phyloP scores from a whole-genome alignment of 2,797 vertebrate species.

The Premnoplex brunnescens region DNA sequence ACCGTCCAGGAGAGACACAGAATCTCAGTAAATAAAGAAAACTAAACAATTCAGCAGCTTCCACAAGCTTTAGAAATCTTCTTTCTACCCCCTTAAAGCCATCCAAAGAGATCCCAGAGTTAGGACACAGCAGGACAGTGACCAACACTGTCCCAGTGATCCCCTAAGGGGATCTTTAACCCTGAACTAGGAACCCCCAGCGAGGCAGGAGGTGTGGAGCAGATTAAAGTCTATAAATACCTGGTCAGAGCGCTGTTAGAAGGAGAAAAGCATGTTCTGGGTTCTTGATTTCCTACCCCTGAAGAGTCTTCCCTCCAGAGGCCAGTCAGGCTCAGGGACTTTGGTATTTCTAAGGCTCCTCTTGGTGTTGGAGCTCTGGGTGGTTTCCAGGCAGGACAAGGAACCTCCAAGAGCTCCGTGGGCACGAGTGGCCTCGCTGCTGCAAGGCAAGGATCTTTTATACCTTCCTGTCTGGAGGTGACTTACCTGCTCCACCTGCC shows the following conservation, averaged over 20 bases:
- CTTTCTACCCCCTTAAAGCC: background rate
- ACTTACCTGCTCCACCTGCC: slow-evolving; percentile 59
- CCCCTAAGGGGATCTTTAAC: background rate
- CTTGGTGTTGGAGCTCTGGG: background rate
- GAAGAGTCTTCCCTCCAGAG: background rate
- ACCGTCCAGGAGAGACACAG: fast-evolving
- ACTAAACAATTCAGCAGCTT: background rate
- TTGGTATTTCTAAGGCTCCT: background rate
- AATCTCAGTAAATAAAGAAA: background rate
- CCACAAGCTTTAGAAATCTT: background rate
- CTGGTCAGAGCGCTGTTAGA: slow-evolving; percentile 4
- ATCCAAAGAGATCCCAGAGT: background rate
- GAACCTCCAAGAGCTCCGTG: background rate
- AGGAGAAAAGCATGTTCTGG: slow-evolving; percentile 28
- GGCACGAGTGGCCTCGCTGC: background rate
- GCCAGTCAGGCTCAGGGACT: background rate
- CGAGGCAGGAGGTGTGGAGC: background rate
- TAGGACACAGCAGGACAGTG: background rate
- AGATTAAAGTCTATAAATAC: slow-evolving; percentile 34
- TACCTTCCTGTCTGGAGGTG: slow-evolving; percentile 57
- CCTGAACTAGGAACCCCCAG: background rate
- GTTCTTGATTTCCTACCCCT: background rate
- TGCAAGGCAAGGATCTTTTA: slow-evolving; percentile 35
- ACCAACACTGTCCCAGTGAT: fast-evolving
- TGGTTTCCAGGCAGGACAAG: background rate